Base-by-base conservation (phyloP, 1,140 invertebrate genomes). In the Zaprionus taronus region DNA sequence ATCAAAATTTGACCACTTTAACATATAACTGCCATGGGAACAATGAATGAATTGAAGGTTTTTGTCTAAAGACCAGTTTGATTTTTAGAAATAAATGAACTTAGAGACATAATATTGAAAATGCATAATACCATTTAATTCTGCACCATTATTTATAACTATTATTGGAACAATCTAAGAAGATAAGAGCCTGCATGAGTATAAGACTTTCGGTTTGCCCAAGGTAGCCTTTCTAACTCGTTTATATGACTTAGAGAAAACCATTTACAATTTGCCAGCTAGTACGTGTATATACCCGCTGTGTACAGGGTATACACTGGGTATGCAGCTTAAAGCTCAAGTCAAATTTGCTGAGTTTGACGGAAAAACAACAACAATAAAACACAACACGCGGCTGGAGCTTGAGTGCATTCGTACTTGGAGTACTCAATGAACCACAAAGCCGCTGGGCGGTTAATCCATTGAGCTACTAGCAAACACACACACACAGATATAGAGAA, bases 381-480 rank as follows among this genome's bases (percentile, higher is more conserved):
- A 24, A 12, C 9, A 22, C 11, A 24, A 12, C 4, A 22, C 17
- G 47, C 47, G 12, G 22, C 17, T 55, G 53, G 51, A 62, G 53
- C 31, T 72, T 20, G 56, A 67, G 63, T 60, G 63, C 70, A 72
- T 28, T 58, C 56, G 41, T 66, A 20, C 26, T 20, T 61, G 5
- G 28, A 62, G 44, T 41, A 51, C 47, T 26, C 20, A 20, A 24
- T 64, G 55, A 47, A 49, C 55, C 65, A 57, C 53, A 28, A 17
- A 57, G n/a, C 65, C 38, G 22, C 20, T n/a, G 11, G 5, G 14
- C 0, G 15, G 15, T 11, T 55, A 9, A 70, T 41, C 24, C 55
- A 47, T 47, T 67, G 63, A 53, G 57, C 49, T 49, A 56, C 71
- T 67, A 38, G 49, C 49, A n/a, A n/a, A 68, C 51, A 67, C 41